phyloP scores from a whole-genome alignment of 2,888 invertebrate genomes.

The Petrolisthes cinctipes region DNA sequence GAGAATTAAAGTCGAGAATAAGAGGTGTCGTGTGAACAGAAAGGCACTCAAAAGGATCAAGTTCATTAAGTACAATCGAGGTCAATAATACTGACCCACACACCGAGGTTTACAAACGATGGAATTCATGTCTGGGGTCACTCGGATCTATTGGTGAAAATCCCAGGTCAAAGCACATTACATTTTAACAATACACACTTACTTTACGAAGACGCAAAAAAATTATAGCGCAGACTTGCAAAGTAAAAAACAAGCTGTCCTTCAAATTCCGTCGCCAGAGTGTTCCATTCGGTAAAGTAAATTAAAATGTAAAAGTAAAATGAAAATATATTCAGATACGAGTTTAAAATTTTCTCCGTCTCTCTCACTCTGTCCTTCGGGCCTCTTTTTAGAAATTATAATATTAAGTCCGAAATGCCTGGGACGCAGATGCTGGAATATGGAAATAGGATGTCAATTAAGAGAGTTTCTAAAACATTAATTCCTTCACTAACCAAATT shows the following conservation, averaged over 20 bases:
- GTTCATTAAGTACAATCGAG: too few relatives aligned
- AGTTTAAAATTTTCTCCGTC: background rate
- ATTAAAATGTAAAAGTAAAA: background rate
- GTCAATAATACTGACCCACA: too few relatives aligned
- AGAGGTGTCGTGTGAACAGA: background rate
- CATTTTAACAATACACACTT: too few relatives aligned
- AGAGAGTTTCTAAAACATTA: constrained; percentile 51
- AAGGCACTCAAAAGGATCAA: background rate
- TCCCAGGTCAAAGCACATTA: too few relatives aligned
- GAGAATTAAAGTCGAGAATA: background rate
- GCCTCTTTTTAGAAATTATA: constrained; percentile 28
- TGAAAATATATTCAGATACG: constrained; percentile 1
- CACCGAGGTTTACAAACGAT: too few relatives aligned
- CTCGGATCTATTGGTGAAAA: too few relatives aligned
- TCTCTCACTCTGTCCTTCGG: background rate
- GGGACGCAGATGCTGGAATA: constrained; percentile 38
- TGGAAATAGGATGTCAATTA: constrained; percentile 60
- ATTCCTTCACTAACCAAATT: constrained; percentile 52
- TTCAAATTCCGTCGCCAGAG: too few relatives aligned
- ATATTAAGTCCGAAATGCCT: constrained; percentile 33
- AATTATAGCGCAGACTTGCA: too few relatives aligned
- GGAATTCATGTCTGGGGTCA: too few relatives aligned
- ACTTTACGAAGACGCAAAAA: too few relatives aligned
- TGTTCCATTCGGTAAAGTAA: too few relatives aligned
- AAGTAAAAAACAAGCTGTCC: too few relatives aligned